A percentile compares a stretch with the other conserved stretches of the same genome.
Evolutionary conservation across 2,113 vertebrate genomes (phyloP).

Genomic region (Peromyscus polionotus): DNA sequence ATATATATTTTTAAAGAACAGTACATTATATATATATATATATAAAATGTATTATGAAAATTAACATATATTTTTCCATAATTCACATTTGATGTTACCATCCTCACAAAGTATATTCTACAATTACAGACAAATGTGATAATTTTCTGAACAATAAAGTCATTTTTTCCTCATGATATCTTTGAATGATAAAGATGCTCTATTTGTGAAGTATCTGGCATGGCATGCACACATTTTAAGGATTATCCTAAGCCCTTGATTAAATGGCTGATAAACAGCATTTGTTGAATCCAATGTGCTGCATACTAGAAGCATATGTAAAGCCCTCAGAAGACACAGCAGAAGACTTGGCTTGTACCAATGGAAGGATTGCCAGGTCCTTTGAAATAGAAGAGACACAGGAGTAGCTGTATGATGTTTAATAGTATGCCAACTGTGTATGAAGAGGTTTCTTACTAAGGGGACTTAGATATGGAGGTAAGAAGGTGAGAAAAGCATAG

Average conservation of each 20-base stretch:
- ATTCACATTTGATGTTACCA: background rate
- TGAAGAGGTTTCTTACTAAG: background rate
- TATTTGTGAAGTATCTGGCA: background rate
- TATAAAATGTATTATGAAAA: background rate
- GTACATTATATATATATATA: too few relatives aligned
- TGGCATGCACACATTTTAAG: background rate
- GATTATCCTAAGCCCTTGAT: background rate
- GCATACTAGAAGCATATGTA: background rate
- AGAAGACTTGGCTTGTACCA: background rate
- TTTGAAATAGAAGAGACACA: background rate
- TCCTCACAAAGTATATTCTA: background rate
- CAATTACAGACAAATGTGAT: background rate
- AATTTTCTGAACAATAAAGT: background rate
- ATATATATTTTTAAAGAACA: background rate
- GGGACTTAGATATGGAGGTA: background rate
- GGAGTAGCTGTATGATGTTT: background rate
- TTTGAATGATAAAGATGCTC: background rate
- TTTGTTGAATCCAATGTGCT: background rate
- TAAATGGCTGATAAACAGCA: background rate
- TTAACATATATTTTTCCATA: background rate
- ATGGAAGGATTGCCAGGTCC: background rate
- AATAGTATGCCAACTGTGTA: background rate
- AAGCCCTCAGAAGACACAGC: background rate
- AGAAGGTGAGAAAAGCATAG: background rate
- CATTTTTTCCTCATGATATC: background rate